Evolutionary conservation across 1,140 invertebrate genomes (phyloP).

Genomic region (Dendrolimus punctatus): DNA sequence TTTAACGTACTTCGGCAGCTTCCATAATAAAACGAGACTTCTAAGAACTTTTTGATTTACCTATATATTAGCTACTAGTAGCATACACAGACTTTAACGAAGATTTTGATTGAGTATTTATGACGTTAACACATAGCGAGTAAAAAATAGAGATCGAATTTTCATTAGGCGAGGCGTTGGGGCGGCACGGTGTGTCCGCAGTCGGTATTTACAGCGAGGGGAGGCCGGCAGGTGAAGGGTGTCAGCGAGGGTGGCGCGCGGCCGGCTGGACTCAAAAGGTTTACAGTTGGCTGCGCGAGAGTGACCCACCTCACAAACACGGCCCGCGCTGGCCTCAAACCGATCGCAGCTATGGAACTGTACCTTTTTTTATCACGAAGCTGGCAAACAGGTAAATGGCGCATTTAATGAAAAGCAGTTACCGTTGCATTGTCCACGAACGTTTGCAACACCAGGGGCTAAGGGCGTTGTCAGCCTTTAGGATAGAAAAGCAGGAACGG

Average conservation of each 20-base stretch:
- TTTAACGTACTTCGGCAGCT: too few relatives aligned
- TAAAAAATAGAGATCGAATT: conserved; percentile 62
- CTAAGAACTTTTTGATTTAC: too few relatives aligned
- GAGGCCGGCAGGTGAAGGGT: conserved; percentile 9
- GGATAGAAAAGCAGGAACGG: too few relatives aligned
- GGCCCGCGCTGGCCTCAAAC: conserved; percentile 32
- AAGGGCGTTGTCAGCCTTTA: too few relatives aligned
- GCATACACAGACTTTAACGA: neutral
- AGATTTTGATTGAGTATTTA: conserved; percentile 41
- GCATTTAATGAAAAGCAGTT: too few relatives aligned
- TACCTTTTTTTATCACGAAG: conserved; percentile 33
- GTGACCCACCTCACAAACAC: conserved; percentile 67
- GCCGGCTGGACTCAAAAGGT: conserved; percentile 59
- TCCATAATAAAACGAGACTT: too few relatives aligned
- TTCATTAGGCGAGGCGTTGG: conserved; percentile 66
- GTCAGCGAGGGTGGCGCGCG: conserved; percentile 35
- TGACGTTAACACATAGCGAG: conserved; percentile 38
- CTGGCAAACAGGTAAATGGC: conserved; percentile 14
- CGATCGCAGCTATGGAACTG: conserved; percentile 48
- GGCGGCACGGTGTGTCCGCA: conserved; percentile 57
- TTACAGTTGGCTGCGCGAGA: conserved; percentile 65
- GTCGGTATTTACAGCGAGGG: conserved; percentile 44
- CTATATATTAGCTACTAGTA: too few relatives aligned
- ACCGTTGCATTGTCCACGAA: too few relatives aligned
- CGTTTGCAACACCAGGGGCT: too few relatives aligned